Base-by-base conservation (phyloP, 2,797 vertebrate genomes). In the Sebastes kiyomatsui region DNA sequence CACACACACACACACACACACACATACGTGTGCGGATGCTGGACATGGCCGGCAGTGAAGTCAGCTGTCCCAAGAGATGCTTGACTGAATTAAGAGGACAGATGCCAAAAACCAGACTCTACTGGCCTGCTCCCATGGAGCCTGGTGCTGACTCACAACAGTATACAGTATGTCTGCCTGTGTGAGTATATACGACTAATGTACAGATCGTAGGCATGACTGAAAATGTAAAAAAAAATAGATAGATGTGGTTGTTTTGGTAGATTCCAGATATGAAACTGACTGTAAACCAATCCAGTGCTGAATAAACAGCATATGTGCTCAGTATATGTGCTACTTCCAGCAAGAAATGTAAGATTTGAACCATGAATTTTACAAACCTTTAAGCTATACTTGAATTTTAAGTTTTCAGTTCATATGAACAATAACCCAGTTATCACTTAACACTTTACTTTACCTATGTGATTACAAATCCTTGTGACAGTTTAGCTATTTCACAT, bases 21-120 rank as follows among this genome's bases (percentile, higher is more conserved):
- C 58, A 80, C 30, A 75, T 14, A 64, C 4, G 33, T 14, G 35
- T 9, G 11, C 52, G 65, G 60, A 80, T 82, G 65, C 68, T 71
- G 74, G 71, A 67, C 83, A 90, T 86, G 65, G 75, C 66, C 28
- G 12, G 68, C 74, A 69, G 67, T 74, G 78, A 83, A 87, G 87
- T 87, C 82, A 85, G 76, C 77, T 74, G 82, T 87, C 90, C 77
- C 80, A 66, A 77, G 86, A 90, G 90, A 92, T 88, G 76, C 77
- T 75, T 87, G 85, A 90, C 80, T 89, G 83, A 92, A 90, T 92
- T 86, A 91, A 85, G 56, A 65, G 83, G 74, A 82, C 71, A 80
- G 82, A 87, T 88, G 85, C 80, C 85, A 89, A 88, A 88, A 86
- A 88, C 23, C 83, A 87, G 87, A 87, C 72, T 81, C 69, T 72